A percentile compares a stretch with the other conserved stretches of the same genome.
Evolutionary conservation across 92 coral and sea anemone genomes (phyloP).

Genomic region (Umimayanthus chanpuru): DNA sequence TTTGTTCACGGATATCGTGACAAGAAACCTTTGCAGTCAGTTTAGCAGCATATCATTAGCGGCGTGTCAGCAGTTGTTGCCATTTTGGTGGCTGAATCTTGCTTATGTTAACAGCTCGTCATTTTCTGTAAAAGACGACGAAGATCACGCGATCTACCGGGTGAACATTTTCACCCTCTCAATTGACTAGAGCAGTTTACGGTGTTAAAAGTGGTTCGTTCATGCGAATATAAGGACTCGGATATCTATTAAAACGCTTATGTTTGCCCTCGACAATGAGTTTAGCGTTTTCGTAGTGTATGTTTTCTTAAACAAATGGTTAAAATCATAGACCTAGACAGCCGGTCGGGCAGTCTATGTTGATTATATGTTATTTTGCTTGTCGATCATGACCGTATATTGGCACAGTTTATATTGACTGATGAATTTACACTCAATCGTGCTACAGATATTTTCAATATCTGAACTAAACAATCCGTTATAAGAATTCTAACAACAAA

Average conservation of each 20-base stretch:
- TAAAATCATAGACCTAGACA: not conserved
- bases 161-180: not conserved
- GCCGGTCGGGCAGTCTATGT: not conserved
- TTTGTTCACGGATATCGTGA: too few species aligned
- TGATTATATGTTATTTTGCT: not conserved
- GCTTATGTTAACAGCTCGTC: constrained; percentile 27
- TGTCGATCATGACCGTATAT: not conserved
- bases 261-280: not conserved
- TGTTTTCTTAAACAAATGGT: not conserved
- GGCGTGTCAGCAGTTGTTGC: constrained; percentile 1
- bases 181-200: not conserved
- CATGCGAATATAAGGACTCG: not conserved
- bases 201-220: not conserved
- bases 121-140: constrained; percentile 36
- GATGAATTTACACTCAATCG: not conserved
- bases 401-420: not conserved
- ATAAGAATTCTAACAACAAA: not conserved
- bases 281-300: not conserved
- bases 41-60: not conserved
- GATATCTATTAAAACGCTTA: not conserved
- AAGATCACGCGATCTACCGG: constrained; percentile 22
- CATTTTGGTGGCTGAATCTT: not conserved
- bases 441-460: not conserved
- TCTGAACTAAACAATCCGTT: not conserved
- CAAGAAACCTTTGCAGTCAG: not conserved